phyloP scores from a whole-genome alignment of 2,888 invertebrate species.

The Megaustenia siamemsis region DNA sequence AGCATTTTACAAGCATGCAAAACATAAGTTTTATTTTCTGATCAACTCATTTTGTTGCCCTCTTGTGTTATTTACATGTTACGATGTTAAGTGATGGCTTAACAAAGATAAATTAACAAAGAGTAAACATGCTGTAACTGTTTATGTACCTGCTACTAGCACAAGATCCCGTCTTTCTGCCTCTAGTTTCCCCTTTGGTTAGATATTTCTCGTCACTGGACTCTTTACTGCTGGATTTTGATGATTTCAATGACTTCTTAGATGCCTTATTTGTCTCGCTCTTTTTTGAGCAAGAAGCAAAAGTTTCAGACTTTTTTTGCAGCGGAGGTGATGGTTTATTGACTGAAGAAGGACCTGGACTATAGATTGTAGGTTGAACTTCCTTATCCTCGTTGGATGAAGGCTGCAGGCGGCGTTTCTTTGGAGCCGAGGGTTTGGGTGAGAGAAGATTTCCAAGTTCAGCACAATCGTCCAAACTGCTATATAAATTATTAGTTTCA shows the following conservation, averaged over 20 bases:
- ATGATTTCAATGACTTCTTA: slow-evolving; percentile 32
- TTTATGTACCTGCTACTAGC: slow-evolving; percentile 82
- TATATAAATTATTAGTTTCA: slow-evolving; percentile 31
- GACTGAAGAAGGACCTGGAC: slow-evolving; percentile 54
- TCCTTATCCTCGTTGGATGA: slow-evolving; percentile 57
- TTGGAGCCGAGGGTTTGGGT: slow-evolving; percentile 42
- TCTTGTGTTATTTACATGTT: neutral
- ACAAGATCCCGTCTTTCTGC: slow-evolving; percentile 84
- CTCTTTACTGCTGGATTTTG: slow-evolving; percentile 40
- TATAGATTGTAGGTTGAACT: slow-evolving; percentile 44
- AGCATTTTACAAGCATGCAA: too few relatives aligned
- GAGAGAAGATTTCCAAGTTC: slow-evolving; percentile 43
- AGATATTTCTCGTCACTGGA: slow-evolving; percentile 40
- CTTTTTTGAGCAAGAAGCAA: slow-evolving; percentile 38
- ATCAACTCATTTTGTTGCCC: too few relatives aligned
- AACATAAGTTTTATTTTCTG: too few relatives aligned
- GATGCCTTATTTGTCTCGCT: slow-evolving; percentile 17
- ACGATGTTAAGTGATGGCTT: neutral
- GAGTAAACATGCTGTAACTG: neutral
- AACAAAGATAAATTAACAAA: neutral
- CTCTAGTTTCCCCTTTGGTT: slow-evolving; percentile 51
- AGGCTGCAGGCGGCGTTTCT: slow-evolving; percentile 55
- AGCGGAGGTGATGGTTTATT: slow-evolving; percentile 19
- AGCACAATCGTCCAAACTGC: slow-evolving; percentile 42
- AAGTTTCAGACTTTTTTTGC: slow-evolving; percentile 33